Evolutionary conservation across 2,888 invertebrate genomes (phyloP), one percentile per base, ranked within the genome.

Genomic region (Tubulanus polymorphus): DNA sequence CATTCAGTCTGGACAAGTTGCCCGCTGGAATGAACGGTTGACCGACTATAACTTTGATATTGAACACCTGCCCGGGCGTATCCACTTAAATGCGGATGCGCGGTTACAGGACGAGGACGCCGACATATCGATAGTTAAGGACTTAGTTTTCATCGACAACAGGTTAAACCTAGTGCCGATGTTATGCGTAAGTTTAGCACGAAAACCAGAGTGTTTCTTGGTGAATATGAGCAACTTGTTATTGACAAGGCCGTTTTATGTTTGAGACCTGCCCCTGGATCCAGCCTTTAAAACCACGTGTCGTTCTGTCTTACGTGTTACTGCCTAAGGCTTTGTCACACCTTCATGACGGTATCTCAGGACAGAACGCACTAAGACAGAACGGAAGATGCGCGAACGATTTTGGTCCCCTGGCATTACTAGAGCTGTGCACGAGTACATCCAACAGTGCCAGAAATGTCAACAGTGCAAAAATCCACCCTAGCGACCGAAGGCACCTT

Each of bases 1-100:
- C n/a, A n/a, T n/a, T n/a, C n/a, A 56, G 8, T 56, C 52, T n/a
- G 56, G 57, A 23, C 51, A 59, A n/a, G 6, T 63, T 10, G 59
- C 54, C 1, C 37, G 63, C 15, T 63, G 63, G 61, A 25, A 52
- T 1, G 18, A 57, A 8, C 37, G 49, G 12, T 35, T 61, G 5
- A 51, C 51, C 26, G 60, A 53, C 6, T 63, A 55, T 30, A 46
- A 57, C 18, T 58, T 53, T 51, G 53, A 60, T 15, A 49, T 63
- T 15, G 29, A 37, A 1, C 56, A 58, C 37, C 20, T 48, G 18
- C 45, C 54, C 29, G 58, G 60, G 2, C 18, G 41, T 8, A 18
- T 41, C 41, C 41, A 41, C 15, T 8, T 18, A 5, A 41, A 41
- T 41, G 41, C 41, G 15, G 41, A 41, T 41, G 41, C n/a, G n/a